A percentile compares a stretch with the other conserved stretches of the same genome.
Conservation (phyloP, 2,797 vertebrate genomes). For the Muraenolepis orangiensis region DNA sequence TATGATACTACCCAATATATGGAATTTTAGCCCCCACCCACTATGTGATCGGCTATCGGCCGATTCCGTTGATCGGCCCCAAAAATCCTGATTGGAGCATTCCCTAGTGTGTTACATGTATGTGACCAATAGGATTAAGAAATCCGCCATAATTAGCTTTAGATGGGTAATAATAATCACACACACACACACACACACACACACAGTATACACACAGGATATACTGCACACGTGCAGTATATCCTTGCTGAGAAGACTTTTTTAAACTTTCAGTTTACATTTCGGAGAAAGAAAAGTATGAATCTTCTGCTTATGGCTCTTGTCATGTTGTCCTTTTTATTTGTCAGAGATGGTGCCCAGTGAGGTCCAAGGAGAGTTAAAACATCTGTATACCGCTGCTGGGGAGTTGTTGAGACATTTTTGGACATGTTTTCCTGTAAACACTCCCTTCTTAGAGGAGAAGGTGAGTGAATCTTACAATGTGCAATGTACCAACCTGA, state of each 20-base stretch:
- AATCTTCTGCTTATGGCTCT: background rate
- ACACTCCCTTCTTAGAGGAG: conserved; percentile 94
- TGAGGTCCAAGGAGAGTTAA: conserved; percentile 91
- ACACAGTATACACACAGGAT: too few relatives aligned
- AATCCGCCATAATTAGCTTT: too few relatives aligned
- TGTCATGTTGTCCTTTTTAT: background rate
- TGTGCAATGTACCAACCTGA: background rate
- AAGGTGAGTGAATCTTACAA: conserved; percentile 75
- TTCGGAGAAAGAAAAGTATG: background rate
- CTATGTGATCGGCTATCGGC: too few relatives aligned
- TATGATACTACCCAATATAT: too few relatives aligned
- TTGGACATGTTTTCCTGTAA: conserved; percentile 98
- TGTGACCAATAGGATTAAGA: too few relatives aligned
- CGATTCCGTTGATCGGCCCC: too few relatives aligned
- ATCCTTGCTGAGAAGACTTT: background rate
- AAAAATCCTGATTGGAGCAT: too few relatives aligned
- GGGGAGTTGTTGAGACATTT: conserved; percentile 95
- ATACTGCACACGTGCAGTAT: too few relatives aligned
- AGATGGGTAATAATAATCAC: too few relatives aligned
- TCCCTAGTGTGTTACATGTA: too few relatives aligned
- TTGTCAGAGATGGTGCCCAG: conserved; percentile 90
- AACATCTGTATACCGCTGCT: conserved; percentile 91
- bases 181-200: too few relatives aligned
- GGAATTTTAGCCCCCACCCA: too few relatives aligned
- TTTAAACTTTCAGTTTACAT: background rate